Evolutionary conservation across 2,797 vertebrate genomes (phyloP), one percentile per base, ranked within the genome.

Genomic region (Sternarchorhynchus goeldii): DNA sequence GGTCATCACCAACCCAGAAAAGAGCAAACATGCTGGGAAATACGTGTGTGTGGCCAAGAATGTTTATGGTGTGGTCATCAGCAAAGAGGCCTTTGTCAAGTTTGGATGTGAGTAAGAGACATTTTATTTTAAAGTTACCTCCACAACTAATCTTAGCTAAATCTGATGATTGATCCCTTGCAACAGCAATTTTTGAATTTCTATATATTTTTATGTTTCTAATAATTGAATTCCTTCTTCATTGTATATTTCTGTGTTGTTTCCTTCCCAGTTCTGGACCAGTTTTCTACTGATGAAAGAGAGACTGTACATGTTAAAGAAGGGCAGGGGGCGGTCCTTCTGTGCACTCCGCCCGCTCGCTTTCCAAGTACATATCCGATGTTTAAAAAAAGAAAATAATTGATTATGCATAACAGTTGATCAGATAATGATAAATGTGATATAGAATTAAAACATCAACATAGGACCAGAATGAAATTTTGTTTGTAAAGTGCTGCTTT

Each of bases 261-360:
- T 36, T 66, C 17, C 14, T 34, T 21, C 78, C 36, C 81, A 99
- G 98, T 92, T 90, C 80, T 99, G 57, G 94, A 97, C 81, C 94
- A 95, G 65, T 99, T 99, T 86, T 93, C 96, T 8, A 93, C 95
- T 2, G 97, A 99, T 64, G 97, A 99, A 10, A 93, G 96, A 56
- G 94, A 96, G 0, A 91, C 96, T 0, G 97, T 99, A 78, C 91
- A 89, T 70, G 94, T 95, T 2, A 95, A 94, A 82, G 96, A 97
- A 90, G 98, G 98, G 34, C 95, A 98, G 84, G 98, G 97, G n/a
- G 96, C 93, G 17, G 95, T 98, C 62, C 92, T 99, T 76, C 91
- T 99, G 60, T 99, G 98, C 85, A 94, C 87, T 0, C 93, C 98
- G 14, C 98, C 98, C 0, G 93, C 94, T 86, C 94, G 95, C 72